These are phyloP conservation scores for Ormyrus pomaceus DNA, from an alignment of 2,888 invertebrate genomes.

Conservation along the genomic window DNA sequence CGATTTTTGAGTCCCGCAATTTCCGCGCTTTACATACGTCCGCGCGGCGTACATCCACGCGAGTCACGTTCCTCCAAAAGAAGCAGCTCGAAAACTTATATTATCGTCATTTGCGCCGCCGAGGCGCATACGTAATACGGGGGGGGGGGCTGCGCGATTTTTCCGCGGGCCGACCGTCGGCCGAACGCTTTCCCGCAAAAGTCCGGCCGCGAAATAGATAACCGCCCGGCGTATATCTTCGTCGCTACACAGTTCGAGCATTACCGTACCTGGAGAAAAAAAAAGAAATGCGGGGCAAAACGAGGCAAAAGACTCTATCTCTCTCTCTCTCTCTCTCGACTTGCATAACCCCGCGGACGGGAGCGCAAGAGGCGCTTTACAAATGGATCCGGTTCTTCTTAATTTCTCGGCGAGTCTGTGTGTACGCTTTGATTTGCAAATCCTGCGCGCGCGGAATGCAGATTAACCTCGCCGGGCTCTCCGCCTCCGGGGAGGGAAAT, in stretches of 20 bases:
- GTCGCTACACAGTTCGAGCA: slow-evolving; percentile 31
- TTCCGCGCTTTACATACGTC: too few species aligned
- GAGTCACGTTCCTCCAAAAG: too few species aligned
- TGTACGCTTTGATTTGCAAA: slow-evolving; percentile 53
- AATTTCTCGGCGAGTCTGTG: slow-evolving; percentile 30
- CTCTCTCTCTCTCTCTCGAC: background rate
- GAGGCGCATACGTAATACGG: too few species aligned
- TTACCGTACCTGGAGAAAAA: slow-evolving; percentile 12
- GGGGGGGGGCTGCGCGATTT: too few species aligned
- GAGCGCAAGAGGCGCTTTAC: slow-evolving; percentile 30
- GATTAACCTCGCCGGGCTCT: slow-evolving; percentile 28
- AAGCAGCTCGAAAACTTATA: too few species aligned
- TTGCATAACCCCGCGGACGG: slow-evolving; percentile 29
- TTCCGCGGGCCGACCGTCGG: too few species aligned
- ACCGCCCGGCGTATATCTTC: slow-evolving; percentile 2
- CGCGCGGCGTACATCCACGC: too few species aligned
- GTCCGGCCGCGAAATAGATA: slow-evolving; percentile 19
- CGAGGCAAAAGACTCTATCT: background rate
- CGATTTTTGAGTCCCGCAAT: too few species aligned
- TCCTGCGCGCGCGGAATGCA: slow-evolving; percentile 35
- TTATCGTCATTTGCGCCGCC: too few species aligned
- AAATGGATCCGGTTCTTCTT: slow-evolving; percentile 55
- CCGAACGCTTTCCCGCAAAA: slow-evolving; percentile 3
- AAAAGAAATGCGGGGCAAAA: background rate
- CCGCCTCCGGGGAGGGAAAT: background rate